Conservation (phyloP, 2,797 vertebrate genomes). For the Remorina albescens region DNA sequence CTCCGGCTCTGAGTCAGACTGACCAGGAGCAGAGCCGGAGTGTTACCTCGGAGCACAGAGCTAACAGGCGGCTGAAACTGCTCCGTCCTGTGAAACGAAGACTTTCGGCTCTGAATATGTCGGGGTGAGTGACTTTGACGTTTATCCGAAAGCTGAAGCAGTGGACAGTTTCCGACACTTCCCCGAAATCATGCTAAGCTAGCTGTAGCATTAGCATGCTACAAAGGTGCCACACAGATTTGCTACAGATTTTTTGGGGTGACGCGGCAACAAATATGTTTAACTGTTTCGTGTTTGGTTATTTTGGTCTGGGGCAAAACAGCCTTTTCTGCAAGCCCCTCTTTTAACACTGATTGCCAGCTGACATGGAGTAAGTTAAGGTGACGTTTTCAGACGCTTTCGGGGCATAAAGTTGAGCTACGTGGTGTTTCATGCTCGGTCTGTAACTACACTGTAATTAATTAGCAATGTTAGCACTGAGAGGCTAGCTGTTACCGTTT, state of each 20-base stretch:
- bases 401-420: slow-evolving; percentile 48
- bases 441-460: slow-evolving; percentile 38
- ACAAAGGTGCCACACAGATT: slow-evolving; percentile 58
- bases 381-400: background rate
- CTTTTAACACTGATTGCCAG: background rate
- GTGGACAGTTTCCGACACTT: background rate
- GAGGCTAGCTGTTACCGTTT: slow-evolving; percentile 28
- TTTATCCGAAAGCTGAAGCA: background rate
- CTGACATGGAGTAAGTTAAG: background rate
- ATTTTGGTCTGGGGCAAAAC: background rate
- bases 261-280: slow-evolving; percentile 59
- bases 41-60: slow-evolving; percentile 34
- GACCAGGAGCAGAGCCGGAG: background rate
- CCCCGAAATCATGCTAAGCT: slow-evolving; percentile 29
- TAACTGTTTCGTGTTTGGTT: slow-evolving; percentile 54
- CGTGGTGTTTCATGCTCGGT: slow-evolving; percentile 17
- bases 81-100: background rate
- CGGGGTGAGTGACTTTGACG: slow-evolving; percentile 40
- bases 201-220: slow-evolving; percentile 66
- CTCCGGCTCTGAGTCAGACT: background rate
- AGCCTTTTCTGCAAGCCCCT: background rate
- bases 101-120: slow-evolving; percentile 6
- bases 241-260: slow-evolving; percentile 36
- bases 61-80: slow-evolving; percentile 30
- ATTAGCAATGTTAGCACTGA: slow-evolving; percentile 46